These are phyloP conservation scores for Bubo blakistoni DNA, from an alignment of 2,113 vertebrate genomes.

Conservation along the genomic window DNA sequence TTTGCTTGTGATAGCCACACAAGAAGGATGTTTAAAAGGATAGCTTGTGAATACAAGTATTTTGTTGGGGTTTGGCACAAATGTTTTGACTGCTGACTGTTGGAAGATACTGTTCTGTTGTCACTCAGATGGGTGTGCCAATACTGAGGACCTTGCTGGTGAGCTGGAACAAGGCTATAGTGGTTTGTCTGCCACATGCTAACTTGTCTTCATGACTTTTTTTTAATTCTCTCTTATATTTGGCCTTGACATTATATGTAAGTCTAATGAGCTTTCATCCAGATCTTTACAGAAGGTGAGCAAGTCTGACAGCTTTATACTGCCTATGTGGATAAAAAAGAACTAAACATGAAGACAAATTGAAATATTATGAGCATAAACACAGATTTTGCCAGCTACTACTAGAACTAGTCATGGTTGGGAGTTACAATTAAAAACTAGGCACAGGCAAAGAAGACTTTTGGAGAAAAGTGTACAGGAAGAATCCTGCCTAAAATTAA, in stretches of 20 bases:
- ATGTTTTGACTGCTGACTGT: neutral
- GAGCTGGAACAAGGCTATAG: slow-evolving; percentile 27
- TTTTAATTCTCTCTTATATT: neutral
- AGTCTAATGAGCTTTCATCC: neutral
- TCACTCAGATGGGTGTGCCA: neutral
- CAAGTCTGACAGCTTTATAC: neutral
- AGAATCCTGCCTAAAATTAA: slow-evolving; percentile 7
- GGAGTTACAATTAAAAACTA: slow-evolving; percentile 31
- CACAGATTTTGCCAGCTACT: slow-evolving; percentile 31
- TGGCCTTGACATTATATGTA: neutral
- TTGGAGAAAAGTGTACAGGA: neutral
- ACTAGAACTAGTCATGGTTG: neutral
- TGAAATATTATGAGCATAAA: slow-evolving; percentile 40
- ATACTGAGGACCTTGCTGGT: neutral
- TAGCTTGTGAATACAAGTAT: neutral
- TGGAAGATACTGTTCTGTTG: slow-evolving; percentile 7
- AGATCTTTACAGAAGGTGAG: neutral
- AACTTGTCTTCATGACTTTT: neutral
- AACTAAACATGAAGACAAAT: slow-evolving; percentile 28
- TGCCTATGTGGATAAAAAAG: neutral
- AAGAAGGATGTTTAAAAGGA: neutral
- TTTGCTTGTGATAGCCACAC: neutral
- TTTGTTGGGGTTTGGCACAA: neutral
- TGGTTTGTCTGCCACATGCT: neutral
- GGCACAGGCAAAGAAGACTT: neutral